Base-by-base conservation (phyloP, 2,797 vertebrate genomes). In the Glossophaga mutica region DNA sequence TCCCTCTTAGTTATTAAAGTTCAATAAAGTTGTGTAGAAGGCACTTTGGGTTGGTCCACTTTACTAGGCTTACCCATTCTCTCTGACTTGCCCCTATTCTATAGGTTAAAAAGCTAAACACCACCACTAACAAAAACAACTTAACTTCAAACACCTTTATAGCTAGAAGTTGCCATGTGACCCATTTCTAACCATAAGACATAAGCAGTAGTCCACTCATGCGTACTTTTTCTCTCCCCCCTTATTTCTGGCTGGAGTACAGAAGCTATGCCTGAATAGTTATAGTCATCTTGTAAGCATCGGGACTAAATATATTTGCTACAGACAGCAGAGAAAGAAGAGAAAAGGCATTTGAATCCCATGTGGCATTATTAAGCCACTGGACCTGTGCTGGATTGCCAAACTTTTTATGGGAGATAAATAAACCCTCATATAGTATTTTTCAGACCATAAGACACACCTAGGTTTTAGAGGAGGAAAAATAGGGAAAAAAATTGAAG, bases 261-360 rank as follows among this genome's bases (percentile, higher is more conserved):
- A 91, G 81, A 79, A 76, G 44, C 18, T 82, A 37, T 62, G 18
- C 39, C 65, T 91, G 55, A 95, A 26, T 78, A 94, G 14, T 24
- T 92, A 24, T 44, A 78, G 62, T 24, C 62, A 94, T 86, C 18
- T 81, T 94, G 24, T 71, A 91, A 88, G 85, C 85, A 95, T 46
- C 29, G 94, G 9, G 26, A 87, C 24, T 83, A 91, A 87, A 46
- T 11, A 34, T 50, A 78, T 22, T 78, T 96, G 62, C 29, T 93
- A 52, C 19, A 87, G 12, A 82, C 2, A 77, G 1, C n/a, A 92
- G 48, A 82, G 62, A 94, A 74, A 71, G 71, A 87, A 73, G 34
- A 93, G 71, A 89, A 92, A 86, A 87, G 39, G 65, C 87, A 24
- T 74, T 42, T 32, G 21, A 83, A n/a, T 46, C 14, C 46, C 10